These are phyloP conservation scores for Actinostola sp. DNA, from an alignment of 92 coral and sea anemone genomes.

Conservation along the genomic window DNA sequence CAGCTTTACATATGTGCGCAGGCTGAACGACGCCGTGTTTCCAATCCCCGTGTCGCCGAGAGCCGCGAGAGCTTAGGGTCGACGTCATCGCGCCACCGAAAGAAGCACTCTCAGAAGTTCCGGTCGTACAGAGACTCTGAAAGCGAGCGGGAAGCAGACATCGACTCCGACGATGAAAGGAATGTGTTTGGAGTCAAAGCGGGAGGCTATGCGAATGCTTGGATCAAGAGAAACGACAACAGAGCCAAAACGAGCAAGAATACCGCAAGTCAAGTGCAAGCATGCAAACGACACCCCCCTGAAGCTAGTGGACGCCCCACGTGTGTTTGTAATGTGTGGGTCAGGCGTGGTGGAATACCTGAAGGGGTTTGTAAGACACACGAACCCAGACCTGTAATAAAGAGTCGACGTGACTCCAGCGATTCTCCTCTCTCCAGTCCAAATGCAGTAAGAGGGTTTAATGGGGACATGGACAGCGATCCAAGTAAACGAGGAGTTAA, in stretches of 20 bases:
- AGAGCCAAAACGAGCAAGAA: background rate
- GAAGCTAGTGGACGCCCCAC: conserved; percentile 26
- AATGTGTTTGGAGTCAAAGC: conserved; percentile 56
- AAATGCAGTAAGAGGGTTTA: conserved; percentile 53
- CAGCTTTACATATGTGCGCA: conserved; percentile 26
- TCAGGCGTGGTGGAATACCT: conserved; percentile 54
- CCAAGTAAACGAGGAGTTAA: conserved; percentile 78
- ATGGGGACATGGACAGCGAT: conserved; percentile 53
- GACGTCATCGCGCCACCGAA: conserved; percentile 32
- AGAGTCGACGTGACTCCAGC: conserved; percentile 66
- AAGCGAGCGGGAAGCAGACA: conserved; percentile 80
- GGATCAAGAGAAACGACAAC: conserved; percentile 65
- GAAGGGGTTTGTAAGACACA: conserved; percentile 47
- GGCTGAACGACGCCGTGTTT: background rate
- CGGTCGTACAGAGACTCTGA: conserved; percentile 81
- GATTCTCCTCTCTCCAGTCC: conserved; percentile 76
- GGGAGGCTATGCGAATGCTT: conserved; percentile 68
- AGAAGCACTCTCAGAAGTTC: conserved; percentile 64
- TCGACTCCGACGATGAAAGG: conserved; percentile 81
- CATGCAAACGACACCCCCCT: conserved; percentile 26
- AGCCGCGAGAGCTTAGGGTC: conserved; percentile 42
- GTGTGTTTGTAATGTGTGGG: conserved; percentile 85
- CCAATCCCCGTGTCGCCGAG: conserved; percentile 28
- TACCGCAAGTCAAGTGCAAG: conserved; percentile 6
- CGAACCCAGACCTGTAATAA: conserved; percentile 42